phyloP scores from a whole-genome alignment of 2,888 invertebrate species.

The Mythimna lalbum region DNA sequence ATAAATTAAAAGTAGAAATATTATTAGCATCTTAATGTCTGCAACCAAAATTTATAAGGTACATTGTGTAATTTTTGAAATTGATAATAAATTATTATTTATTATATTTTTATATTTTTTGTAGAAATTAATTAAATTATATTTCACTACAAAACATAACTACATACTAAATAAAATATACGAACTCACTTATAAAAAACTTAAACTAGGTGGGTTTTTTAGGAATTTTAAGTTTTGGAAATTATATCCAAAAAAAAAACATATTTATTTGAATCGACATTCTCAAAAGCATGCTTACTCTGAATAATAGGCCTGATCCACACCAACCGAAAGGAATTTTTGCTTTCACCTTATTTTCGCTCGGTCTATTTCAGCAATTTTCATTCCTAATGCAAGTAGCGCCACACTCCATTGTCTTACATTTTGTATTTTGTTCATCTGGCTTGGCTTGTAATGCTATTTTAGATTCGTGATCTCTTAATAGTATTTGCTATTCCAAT shows the following conservation, averaged over 20 bases:
- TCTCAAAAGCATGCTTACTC: not conserved
- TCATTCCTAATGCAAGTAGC: constrained; percentile 64
- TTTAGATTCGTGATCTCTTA: constrained; percentile 86
- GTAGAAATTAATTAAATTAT: no score
- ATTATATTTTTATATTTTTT: no score
- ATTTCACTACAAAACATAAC: no score
- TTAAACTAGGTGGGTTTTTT: no score
- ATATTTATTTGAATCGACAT: not conserved
- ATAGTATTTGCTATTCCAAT: constrained; percentile 80
- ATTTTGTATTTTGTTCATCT: constrained; percentile 76
- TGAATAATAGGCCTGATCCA: not conserved
- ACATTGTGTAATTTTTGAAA: no score
- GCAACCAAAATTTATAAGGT: no score
- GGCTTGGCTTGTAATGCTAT: constrained; percentile 77
- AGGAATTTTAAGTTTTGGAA: no score
- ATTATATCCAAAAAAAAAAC: no score
- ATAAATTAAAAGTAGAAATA: not conserved
- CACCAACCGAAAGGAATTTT: not conserved
- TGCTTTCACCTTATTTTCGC: constrained; percentile 28
- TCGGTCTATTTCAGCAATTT: constrained; percentile 43
- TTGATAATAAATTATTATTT: no score
- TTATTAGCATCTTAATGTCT: no score
- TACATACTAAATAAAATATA: no score
- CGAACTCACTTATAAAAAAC: no score
- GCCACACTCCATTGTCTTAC: constrained; percentile 76